These are phyloP conservation scores for Cyclopterus lumpus DNA, from an alignment of 2,797 vertebrate genomes.

Conservation along the genomic window DNA sequence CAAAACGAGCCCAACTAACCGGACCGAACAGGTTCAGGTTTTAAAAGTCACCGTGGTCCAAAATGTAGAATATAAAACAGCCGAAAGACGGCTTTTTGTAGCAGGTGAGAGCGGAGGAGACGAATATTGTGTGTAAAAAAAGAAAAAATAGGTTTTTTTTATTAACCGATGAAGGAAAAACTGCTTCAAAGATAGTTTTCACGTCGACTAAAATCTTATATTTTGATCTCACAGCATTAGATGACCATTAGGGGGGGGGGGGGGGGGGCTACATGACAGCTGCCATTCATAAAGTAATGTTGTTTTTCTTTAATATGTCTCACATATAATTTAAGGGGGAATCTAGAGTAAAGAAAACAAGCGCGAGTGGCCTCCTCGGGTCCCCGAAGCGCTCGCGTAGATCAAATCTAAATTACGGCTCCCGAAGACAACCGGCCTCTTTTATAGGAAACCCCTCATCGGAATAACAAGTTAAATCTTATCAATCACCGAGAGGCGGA, in stretches of 20 bases:
- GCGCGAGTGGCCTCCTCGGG: background rate
- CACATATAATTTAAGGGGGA: background rate
- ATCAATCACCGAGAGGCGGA: conserved; percentile 25
- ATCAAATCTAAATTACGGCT: conserved; percentile 48
- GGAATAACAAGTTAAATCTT: conserved; percentile 37
- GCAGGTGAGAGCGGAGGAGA: background rate
- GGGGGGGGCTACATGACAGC: conserved; percentile 21
- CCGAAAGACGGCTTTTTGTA: too few species aligned
- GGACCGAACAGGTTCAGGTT: too few species aligned
- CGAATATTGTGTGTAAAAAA: background rate
- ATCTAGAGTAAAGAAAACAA: background rate
- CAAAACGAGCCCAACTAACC: too few species aligned
- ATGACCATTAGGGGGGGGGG: background rate
- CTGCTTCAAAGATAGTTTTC: background rate
- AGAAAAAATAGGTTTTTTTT: background rate
- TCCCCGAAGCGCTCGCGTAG: conserved; percentile 34
- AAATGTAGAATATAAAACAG: background rate
- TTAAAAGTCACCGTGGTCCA: background rate
- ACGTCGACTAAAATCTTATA: background rate
- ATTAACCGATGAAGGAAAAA: conserved; percentile 3
- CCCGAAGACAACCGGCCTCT: conserved; percentile 33
- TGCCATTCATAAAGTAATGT: background rate
- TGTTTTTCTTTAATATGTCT: background rate
- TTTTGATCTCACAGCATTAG: background rate
- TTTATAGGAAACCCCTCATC: conserved; percentile 47